A percentile compares a stretch with the other conserved stretches of the same genome.
These are phyloP conservation scores for Chrysodeixis includens DNA, from an alignment of 2,888 invertebrate genomes.

Conservation along the genomic window DNA sequence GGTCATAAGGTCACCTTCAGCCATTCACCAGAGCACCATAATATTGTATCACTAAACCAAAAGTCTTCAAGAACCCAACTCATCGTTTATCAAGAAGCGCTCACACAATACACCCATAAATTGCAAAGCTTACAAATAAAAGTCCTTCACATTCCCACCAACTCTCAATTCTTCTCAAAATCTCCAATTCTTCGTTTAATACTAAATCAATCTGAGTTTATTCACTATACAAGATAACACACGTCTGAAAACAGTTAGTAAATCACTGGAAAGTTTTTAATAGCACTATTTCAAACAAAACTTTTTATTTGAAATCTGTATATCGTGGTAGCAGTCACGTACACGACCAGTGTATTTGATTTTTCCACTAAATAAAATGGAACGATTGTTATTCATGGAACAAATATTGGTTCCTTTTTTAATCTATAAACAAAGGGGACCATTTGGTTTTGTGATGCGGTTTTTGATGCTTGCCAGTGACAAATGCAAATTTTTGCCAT, in stretches of 20 bases:
- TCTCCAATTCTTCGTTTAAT: constrained; percentile 3
- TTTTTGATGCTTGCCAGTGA: not conserved
- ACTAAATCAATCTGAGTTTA: constrained; percentile 28
- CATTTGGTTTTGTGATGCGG: not conserved
- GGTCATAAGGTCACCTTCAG: too few species aligned
- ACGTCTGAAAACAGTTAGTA: constrained; percentile 27
- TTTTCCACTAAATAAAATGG: constrained; percentile 10
- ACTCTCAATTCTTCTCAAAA: not conserved
- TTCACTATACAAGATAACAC: constrained; percentile 20
- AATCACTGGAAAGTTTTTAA: constrained; percentile 29
- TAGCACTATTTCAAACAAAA: constrained; percentile 32
- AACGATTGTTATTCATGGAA: not conserved
- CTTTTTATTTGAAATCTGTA: constrained; percentile 14
- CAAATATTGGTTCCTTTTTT: not conserved
- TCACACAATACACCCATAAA: too few species aligned
- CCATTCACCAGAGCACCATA: too few species aligned
- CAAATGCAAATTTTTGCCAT: too few species aligned
- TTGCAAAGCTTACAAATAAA: too few species aligned
- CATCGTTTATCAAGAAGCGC: too few species aligned
- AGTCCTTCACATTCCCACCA: too few species aligned
- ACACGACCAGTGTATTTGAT: constrained; percentile 4
- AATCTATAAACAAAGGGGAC: not conserved
- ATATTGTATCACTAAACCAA: too few species aligned
- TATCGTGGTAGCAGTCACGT: constrained; percentile 27
- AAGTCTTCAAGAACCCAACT: too few species aligned